Base-by-base conservation (phyloP, 2,113 vertebrate genomes). In the Actinemys pallida region DNA sequence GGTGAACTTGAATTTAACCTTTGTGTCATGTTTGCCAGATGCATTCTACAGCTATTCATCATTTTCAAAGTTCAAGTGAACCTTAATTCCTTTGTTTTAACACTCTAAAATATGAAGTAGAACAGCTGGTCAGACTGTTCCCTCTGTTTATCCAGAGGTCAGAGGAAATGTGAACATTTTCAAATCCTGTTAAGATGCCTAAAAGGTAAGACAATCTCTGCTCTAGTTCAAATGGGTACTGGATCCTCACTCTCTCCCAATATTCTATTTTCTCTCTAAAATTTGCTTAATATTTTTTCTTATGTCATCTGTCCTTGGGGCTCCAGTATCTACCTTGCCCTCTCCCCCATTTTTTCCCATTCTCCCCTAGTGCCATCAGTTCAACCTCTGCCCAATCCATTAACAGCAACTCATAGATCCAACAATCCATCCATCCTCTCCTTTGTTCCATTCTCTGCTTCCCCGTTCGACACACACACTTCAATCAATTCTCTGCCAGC, bases 1-100 rank as follows among this genome's bases (percentile, higher is more conserved):
- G 42, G 29, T 85, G 89, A 96, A 89, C 84, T 89, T 94, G 57
- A 84, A 72, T 96, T 85, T 80, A 93, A 86, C 50, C 76, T 92
- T 90, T 1, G 0, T 31, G 88, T 93, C 1, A 0, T 81, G 81
- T 88, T 94, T 95, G 6, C 90, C 87, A 93, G 69, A 78, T 95
- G 16, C 29, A 52, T 93, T 89, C 54, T 39, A 47, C 39, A 87
- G 75, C 86, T 91, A 89, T 89, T 95, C 8, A 78, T 90, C 4
- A 92, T 90, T 94, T 94, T 95, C 80, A 92, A 0, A 5, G 29
- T 81, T 85, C 47, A 90, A 94, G 9, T 84, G 50, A 45, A 83
- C 79, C 88, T 93, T 62, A 76, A 42, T 49, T 94, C 72, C 84
- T 91, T 62, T 84, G 27, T 90, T 89, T 88, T 90, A 92, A 92